A percentile compares a stretch with the other conserved stretches of the same genome.
phyloP scores from a whole-genome alignment of 2,113 vertebrate species.

The Dinomys branickii region DNA sequence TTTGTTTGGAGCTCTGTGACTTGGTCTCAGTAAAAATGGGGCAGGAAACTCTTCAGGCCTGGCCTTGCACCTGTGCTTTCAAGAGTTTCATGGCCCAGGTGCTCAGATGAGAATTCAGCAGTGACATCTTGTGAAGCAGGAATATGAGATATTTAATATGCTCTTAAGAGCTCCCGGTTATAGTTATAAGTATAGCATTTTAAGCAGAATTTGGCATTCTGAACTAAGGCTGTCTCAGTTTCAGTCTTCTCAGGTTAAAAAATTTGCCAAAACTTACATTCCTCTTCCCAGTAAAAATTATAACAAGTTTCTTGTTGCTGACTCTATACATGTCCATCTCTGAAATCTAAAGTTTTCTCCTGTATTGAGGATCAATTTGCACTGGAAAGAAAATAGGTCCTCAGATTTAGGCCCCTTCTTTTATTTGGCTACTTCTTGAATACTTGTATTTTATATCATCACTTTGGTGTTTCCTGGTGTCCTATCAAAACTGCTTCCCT shows the following conservation, averaged over 20 bases:
- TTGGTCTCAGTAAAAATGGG: background rate
- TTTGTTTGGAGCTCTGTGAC: background rate
- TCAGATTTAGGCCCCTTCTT: background rate
- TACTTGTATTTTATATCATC: background rate
- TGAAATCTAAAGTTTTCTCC: background rate
- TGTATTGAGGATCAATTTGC: slow-evolving; percentile 18
- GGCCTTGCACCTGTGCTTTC: background rate
- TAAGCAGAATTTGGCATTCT: slow-evolving; percentile 22
- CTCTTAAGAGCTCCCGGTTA: background rate
- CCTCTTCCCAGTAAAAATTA: slow-evolving; percentile 29
- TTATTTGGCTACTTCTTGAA: slow-evolving; percentile 30
- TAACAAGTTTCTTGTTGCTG: background rate
- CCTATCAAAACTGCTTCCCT: background rate
- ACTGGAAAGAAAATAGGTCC: slow-evolving; percentile 13
- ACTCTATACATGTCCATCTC: background rate
- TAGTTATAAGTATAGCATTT: background rate
- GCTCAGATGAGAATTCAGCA: background rate
- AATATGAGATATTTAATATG: background rate
- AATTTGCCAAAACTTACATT: slow-evolving; percentile 49
- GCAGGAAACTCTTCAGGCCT: background rate
- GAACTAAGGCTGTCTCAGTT: slow-evolving; percentile 42
- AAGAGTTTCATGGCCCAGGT: background rate
- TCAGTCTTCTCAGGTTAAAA: slow-evolving; percentile 52
- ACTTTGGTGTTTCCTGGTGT: background rate
- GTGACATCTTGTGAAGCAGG: background rate